Conservation (phyloP, 2,113 vertebrate species). For the Ciconia maguari region DNA sequence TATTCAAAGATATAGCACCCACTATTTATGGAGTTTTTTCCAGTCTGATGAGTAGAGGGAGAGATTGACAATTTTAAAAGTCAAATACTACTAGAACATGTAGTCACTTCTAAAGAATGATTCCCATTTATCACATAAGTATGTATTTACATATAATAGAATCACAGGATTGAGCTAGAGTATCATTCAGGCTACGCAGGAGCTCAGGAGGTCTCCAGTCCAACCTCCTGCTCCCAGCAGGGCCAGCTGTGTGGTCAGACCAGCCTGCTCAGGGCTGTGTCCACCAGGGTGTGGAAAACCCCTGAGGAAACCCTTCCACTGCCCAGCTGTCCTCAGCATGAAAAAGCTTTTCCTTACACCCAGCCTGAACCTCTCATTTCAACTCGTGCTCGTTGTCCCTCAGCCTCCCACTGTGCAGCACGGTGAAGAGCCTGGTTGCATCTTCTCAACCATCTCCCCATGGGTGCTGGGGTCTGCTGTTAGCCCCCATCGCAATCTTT, state of each 20-base stretch:
- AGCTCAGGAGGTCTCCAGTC: neutral
- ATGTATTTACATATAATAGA: neutral
- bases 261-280: neutral
- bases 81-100: neutral
- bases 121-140: neutral
- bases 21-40: neutral
- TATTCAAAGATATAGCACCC: neutral
- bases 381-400: accelerated
- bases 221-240: neutral
- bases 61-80: neutral
- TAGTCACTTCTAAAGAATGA: neutral
- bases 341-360: neutral
- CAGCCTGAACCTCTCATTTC: neutral
- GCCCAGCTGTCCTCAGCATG: neutral
- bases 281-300: neutral
- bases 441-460: neutral
- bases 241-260: neutral
- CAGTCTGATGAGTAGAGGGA: neutral
- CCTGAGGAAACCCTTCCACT: neutral
- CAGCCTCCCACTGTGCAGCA: accelerated
- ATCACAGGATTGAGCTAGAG: neutral
- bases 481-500: accelerated
- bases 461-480: accelerated
- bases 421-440: neutral
- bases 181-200: neutral